A percentile compares a stretch with the other conserved stretches of the same genome.
These are phyloP conservation scores for Galago senegalensis DNA, from an alignment of 2,797 vertebrate genomes.

Conservation along the genomic window DNA sequence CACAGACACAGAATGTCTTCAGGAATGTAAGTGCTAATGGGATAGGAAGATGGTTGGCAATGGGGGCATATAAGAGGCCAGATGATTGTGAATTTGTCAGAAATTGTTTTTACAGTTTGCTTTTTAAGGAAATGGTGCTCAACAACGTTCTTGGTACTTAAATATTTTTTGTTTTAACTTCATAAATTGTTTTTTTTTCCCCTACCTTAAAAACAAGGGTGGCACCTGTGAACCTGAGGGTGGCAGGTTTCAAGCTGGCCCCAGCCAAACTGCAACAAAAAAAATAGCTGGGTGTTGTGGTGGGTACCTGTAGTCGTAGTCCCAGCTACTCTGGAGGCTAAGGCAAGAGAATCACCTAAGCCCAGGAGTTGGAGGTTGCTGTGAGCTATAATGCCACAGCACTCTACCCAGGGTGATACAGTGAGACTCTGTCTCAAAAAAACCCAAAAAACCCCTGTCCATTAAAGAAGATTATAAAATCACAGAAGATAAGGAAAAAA, in stretches of 20 bases:
- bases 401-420: too few species aligned
- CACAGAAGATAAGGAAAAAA: background rate
- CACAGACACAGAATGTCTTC: conserved; percentile 93
- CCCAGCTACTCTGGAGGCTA: too few species aligned
- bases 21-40: conserved; percentile 91
- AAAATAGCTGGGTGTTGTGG: too few species aligned
- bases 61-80: background rate
- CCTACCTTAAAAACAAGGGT: background rate
- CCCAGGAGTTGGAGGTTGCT: too few species aligned
- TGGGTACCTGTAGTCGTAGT: too few species aligned
- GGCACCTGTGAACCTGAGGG: too few species aligned
- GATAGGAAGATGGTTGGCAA: background rate
- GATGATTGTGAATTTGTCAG: background rate
- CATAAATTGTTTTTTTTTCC: background rate
- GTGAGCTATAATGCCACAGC: too few species aligned
- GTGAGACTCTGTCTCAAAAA: too few species aligned
- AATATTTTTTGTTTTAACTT: conserved; percentile 19
- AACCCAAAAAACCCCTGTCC: background rate
- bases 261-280: too few species aligned
- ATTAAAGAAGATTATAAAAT: conserved; percentile 63
- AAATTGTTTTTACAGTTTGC: conserved; percentile 2
- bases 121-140: background rate
- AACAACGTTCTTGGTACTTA: conserved; percentile 12
- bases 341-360: too few species aligned
- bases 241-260: too few species aligned